phyloP scores from a whole-genome alignment of 2,797 vertebrate genomes.

The Pangasius macronema region DNA sequence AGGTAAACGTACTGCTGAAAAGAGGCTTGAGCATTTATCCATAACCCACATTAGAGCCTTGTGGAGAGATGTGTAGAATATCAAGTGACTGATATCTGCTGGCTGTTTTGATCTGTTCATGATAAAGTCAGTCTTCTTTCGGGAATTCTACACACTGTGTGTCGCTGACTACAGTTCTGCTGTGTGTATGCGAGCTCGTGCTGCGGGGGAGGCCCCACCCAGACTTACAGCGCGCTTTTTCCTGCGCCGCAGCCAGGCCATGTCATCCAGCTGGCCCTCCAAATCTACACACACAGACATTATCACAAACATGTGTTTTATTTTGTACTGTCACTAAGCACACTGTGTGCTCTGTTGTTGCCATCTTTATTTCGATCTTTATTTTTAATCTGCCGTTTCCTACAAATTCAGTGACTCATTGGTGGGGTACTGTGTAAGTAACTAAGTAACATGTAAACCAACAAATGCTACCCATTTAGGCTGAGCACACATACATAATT shows the following conservation, averaged over 20 bases:
- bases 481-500: not conserved
- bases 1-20: not conserved
- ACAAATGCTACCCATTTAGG: not conserved
- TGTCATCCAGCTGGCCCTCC: slow-evolving; percentile 76
- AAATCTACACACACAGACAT: slow-evolving; percentile 15
- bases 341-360: not conserved
- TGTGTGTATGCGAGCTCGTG: not conserved
- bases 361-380: not conserved
- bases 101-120: not conserved
- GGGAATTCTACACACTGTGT: slow-evolving; percentile 3
- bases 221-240: slow-evolving; percentile 90
- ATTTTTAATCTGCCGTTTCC: not conserved
- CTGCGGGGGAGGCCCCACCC: slow-evolving; percentile 40
- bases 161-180: not conserved
- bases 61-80: not conserved
- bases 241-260: slow-evolving; percentile 87
- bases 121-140: not conserved
- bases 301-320: not conserved
- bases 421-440: not conserved
- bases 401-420: not conserved
- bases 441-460: slow-evolving; percentile 9
- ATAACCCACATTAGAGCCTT: not conserved
- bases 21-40: not conserved
- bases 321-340: not conserved
- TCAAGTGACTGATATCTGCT: not conserved